Evolutionary conservation across 2,797 vertebrate species (phyloP).

Genomic region (Decapterus maruadsi): DNA sequence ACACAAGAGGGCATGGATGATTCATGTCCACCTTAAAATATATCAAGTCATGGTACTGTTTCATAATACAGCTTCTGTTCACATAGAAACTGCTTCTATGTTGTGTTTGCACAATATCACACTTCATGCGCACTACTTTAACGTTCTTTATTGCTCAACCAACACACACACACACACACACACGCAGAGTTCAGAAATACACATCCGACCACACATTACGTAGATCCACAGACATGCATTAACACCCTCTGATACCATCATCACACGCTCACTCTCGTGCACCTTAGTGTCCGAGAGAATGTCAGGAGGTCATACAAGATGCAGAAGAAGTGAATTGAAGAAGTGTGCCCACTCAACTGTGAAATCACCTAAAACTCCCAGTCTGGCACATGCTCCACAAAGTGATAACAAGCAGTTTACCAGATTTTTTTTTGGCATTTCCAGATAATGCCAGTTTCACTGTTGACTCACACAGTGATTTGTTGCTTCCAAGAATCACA

Average conservation of each 20-base stretch:
- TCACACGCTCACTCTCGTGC: not conserved
- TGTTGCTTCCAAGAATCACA: constrained; percentile 58
- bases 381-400: constrained; percentile 19
- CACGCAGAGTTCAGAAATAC: not conserved
- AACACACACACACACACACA: too few relatives aligned
- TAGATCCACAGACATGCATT: not conserved
- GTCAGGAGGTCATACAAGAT: not conserved
- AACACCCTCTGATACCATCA: not conserved
- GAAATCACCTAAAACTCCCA: constrained; percentile 48
- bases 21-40: not conserved
- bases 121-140: not conserved
- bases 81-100: not conserved
- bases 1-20: not conserved
- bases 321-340: constrained; percentile 15
- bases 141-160: not conserved
- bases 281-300: not conserved
- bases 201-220: not conserved
- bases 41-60: constrained; percentile 2
- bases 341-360: constrained; percentile 25
- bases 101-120: constrained; percentile 20
- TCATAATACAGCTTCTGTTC: constrained; percentile 4
- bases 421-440: constrained; percentile 56
- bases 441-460: constrained; percentile 42
- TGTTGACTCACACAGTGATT: constrained; percentile 54
- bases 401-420: constrained; percentile 34